Base-by-base conservation (phyloP, 2,888 invertebrate species). In the Drosophila cognata region DNA sequence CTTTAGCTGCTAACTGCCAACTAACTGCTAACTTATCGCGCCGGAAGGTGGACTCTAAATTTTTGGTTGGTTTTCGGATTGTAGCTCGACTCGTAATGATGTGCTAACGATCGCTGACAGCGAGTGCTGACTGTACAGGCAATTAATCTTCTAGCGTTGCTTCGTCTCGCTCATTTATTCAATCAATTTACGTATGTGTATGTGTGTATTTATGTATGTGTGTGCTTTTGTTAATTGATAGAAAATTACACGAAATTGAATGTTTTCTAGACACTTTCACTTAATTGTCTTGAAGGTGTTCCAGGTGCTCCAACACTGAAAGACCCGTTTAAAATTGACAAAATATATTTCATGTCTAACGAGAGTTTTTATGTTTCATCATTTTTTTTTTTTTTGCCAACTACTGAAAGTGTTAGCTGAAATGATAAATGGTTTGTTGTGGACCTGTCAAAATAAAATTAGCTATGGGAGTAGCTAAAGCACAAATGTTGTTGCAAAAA, bases 171-270 rank as follows among this genome's bases (percentile, higher is more conserved):
- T 31, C 25, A 56, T 52, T 61, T 58, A 66, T 63, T 59, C 65
- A 65, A 63, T 51, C 60, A 64, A 52, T 60, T 58, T 51, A 16
- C 48, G 2, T 58, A 4, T 60, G 18, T 28, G 10, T 10, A 4
- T 69, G 51, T 38, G 33, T 31, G 21, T 62, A 43, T 31, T 10
- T 52, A 36, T 46, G 59, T 36, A 43, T 66, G 4, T 46, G 16
- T 46, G 46, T 57, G 74, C 71, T 85, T 88, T 88, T 82, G 77
- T 90, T 88, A 88, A 90, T 88, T 88, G 87, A 90, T 90, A 88
- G 86, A 82, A 88, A 90, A 86, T 86, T 88, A 84, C 73, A 69
- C 61, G 74, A 83, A 85, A 89, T 89, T 89, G 79, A 89, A 85
- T 87, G 88, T 78, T 75, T 82, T 80, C 80, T 65, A 61, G 78